Evolutionary conservation across 2,888 invertebrate species (phyloP), one percentile per base, ranked within the genome.

Genomic region (Oithona nana): DNA sequence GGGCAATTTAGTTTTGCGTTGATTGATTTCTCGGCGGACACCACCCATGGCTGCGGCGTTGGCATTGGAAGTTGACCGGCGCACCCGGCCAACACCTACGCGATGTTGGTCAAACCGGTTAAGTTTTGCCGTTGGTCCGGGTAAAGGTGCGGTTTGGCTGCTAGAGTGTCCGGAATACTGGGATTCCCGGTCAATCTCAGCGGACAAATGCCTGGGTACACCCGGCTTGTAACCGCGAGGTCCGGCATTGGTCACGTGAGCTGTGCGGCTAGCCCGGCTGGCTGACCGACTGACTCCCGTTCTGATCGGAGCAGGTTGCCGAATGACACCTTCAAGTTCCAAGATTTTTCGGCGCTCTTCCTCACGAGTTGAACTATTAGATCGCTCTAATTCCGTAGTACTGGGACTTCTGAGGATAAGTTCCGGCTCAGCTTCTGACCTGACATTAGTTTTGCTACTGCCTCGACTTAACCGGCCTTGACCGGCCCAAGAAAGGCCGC

Each of bases 281-380:
- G 22, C 26, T 54, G 59, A 59, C 24, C 59, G 48, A 24, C 29
- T 22, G 22, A 30, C 57, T 57, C 30, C 1, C 30, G 57, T 20
- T 57, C 57, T 20, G 22, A 16, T 57, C 30, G 57, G 16, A 28
- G 56, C 8, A 16, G 57, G 22, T 57, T 22, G n/a, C 1, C 57
- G 57, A 24, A 28, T 24, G 16, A 57, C 28, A 20, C 31, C 50
- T 39, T 62, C 62, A n/a, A 62, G 22, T 39, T 62, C 56, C 28
- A 56, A 28, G 29, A 55, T 31, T 26, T 62, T 62, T 39, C 56
- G 58, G 4, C 56, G 20, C 28, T 56, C 56, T 31, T 56, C 62
- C 39, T 56, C 56, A 22, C 56, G 29, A 20, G 48, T 20, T 6
- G 30, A 13, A 26, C 54, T 39, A 16, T 39, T 39, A 39, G 39